Evolutionary conservation across 2,113 vertebrate species (phyloP), one percentile per base, ranked within the genome.

Genomic region (Hippocampus comes): DNA sequence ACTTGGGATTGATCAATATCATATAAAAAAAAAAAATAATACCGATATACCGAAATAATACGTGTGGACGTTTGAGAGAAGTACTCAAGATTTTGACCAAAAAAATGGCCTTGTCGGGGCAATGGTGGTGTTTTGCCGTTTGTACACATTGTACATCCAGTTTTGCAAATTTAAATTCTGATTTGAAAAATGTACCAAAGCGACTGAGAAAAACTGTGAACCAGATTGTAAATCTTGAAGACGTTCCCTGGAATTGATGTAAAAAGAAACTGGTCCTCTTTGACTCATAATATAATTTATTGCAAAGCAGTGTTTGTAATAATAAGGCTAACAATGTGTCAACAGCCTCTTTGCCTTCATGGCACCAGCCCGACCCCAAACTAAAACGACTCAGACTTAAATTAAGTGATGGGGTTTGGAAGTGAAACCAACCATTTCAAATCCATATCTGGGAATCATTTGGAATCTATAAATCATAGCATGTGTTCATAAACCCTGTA

Each of bases 401-500:
- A 38, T 69, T 27, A 72, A 63, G 46, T 66, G n/a, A 55, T 42
- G 30, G 30, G 38, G 46, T 68, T 68, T 75, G 53, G 75, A 68
- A 56, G 27, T 81, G 55, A 70, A 75, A 48, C 75, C 43, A 66
- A 76, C 66, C 59, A 71, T 84, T 73, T 61, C 23, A 66, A 84
- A 59, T 46, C 10, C 49, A 1, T 66, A 67, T 72, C 51, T 73
- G 43, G 42, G 43, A 72, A 76, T 73, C 43, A 68, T 76, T 82
- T 70, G 65, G 9, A 72, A 73, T 65, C 21, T 43, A 76, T 76
- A 25, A 68, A 27, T 70, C 67, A 67, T 27, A 68, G 70, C 57
- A 27, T 70, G 63, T 51, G 12, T 68, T 75, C 23, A 70, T 72
- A 59, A 57, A 72, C 70, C 65, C 63, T 72, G 65, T 15, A 65